Base-by-base conservation (phyloP, 2,113 vertebrate genomes). In the Oophaga pumilio region DNA sequence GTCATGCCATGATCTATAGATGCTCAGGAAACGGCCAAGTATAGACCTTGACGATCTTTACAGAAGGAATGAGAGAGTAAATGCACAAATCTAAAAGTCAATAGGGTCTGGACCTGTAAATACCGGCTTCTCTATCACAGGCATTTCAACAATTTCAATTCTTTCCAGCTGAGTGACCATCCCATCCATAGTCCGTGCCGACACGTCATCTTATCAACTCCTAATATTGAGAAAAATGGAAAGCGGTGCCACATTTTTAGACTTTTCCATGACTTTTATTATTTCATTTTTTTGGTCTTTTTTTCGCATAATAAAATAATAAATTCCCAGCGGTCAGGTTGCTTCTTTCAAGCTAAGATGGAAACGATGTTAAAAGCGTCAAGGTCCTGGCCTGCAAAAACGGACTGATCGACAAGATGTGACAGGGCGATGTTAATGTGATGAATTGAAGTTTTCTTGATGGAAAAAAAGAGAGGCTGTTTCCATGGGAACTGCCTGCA, bases 51-150 rank as follows among this genome's bases (percentile, higher is more conserved):
- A 28, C 69, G 43, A 81, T 80, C 62, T 73, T 87, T 22, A 60
- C 43, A 22, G 66, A 22, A 59, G 66, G 28, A 81, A 82, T 15
- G 22, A 73, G 59, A 77, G 66, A 81, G 62, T 43, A 80, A 87
- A 80, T 80, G 60, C 66, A 71, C 24, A 80, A 87, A 87, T 87
- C 64, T 87, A 71, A 87, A 81, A 73, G 77, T 81, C 77, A 81
- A 73, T 73, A 73, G 77, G 76, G 52, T 49, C 76, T 80, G 85
- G 64, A 43, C 64, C 62, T 78, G 84, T 77, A 78, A 78, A 64
- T 77, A 66, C 59, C 18, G 71, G n/a, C 57, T 74, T 20, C 52
- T 74, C 86, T 33, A 82, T 76, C 78, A 87, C 50, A 76, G 4
- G 33, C 59, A 59, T 86, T 76, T 86, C 84, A 66, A 52, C 57